phyloP scores from a whole-genome alignment of 2,888 invertebrate species.

The Tryphoninae sp. region DNA sequence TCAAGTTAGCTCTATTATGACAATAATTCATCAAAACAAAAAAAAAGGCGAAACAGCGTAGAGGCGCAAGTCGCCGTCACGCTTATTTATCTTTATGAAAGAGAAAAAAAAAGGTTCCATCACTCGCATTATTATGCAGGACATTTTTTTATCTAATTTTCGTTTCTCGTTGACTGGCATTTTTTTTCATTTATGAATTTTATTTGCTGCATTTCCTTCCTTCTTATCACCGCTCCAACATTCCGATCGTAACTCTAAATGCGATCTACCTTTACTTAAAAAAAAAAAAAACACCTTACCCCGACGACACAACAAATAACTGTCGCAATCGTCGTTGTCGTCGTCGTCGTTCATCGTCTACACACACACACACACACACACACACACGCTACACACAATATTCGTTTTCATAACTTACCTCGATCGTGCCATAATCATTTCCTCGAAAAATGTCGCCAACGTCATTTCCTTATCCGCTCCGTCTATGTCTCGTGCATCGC shows the following conservation, averaged over 20 bases:
- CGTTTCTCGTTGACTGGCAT: conserved; percentile 71
- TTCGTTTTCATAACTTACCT: conserved; percentile 49
- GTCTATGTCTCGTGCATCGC: conserved; percentile 50
- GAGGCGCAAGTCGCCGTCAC: conserved; percentile 29
- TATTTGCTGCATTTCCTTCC: conserved; percentile 75
- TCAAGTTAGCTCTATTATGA: conserved; percentile 70
- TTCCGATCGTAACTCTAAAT: conserved; percentile 39
- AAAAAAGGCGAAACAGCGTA: conserved; percentile 21
- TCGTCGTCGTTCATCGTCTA: conserved; percentile 62
- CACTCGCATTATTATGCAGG: conserved; percentile 51
- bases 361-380: conserved; percentile 59
- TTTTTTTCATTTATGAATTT: conserved; percentile 78
- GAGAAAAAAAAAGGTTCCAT: conserved; percentile 50
- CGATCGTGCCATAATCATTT: conserved; percentile 47
- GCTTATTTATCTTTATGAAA: conserved; percentile 18
- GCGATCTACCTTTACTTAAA: conserved; percentile 32
- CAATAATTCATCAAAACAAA: conserved; percentile 11
- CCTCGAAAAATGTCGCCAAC: conserved; percentile 8
- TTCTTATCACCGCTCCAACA: conserved; percentile 35
- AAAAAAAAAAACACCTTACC: not conserved
- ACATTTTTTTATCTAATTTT: conserved; percentile 67
- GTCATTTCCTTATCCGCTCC: conserved; percentile 50
- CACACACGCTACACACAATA: conserved; percentile 46
- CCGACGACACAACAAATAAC: conserved; percentile 39
- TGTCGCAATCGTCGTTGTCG: conserved; percentile 52